A percentile compares a stretch with the other conserved stretches of the same genome.
phyloP scores from a whole-genome alignment of 37 sponge, comb jelly and placozoan genomes.

The Crambe crambe region DNA sequence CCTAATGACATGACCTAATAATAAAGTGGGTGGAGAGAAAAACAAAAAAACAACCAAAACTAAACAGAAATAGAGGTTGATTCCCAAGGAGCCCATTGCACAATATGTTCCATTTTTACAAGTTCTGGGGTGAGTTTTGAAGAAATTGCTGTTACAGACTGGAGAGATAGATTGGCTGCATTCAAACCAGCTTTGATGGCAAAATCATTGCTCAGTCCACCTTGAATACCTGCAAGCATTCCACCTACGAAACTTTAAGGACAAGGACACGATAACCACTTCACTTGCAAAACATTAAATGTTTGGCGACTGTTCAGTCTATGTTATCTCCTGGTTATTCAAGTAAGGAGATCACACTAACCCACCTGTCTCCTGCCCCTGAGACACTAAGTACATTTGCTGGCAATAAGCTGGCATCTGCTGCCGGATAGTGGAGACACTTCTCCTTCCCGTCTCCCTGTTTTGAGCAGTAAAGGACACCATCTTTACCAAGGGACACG shows the following conservation, averaged over 20 bases:
- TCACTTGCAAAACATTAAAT: background rate
- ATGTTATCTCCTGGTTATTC: too few relatives aligned
- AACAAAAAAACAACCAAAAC: too few relatives aligned
- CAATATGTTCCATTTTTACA: constrained; percentile 12
- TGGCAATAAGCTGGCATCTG: constrained; percentile 41
- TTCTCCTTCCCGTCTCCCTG: background rate
- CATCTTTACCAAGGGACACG: constrained; percentile 82
- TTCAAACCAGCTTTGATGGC: constrained; percentile 71
- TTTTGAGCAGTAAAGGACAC: constrained; percentile 45
- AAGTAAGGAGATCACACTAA: too few relatives aligned
- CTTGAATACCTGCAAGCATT: constrained; percentile 33
- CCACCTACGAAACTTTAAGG: constrained; percentile 80
- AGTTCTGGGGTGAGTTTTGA: constrained; percentile 12
- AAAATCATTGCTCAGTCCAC: constrained; percentile 40
- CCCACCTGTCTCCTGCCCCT: constrained; percentile 91
- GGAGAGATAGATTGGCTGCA: constrained; percentile 70
- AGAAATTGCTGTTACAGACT: constrained; percentile 39
- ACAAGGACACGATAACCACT: background rate
- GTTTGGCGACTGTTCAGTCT: background rate
- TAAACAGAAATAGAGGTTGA: too few relatives aligned
- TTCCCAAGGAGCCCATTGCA: constrained; percentile 44
- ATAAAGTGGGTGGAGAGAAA: too few relatives aligned
- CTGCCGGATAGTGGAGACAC: constrained; percentile 62
- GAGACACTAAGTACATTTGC: constrained; percentile 73
- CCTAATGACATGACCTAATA: too few relatives aligned